Percentiles rank a stretch among this genome's conserved stretches.
Conservation (phyloP, 2,888 invertebrate genomes). For the Taphrorychus bicolor region DNA sequence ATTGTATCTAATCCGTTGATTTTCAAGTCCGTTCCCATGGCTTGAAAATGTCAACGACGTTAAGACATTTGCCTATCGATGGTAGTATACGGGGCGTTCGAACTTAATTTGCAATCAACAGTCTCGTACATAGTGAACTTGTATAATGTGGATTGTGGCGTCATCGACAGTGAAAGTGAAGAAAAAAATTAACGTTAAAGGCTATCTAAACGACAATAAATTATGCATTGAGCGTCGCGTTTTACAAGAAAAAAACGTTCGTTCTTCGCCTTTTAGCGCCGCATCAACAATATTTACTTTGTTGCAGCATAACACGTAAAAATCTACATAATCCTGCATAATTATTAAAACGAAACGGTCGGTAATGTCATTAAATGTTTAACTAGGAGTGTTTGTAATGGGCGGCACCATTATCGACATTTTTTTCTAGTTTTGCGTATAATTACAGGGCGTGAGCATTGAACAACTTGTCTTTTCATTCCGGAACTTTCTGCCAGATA, state of each 20-base stretch:
- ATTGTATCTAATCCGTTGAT: constrained; percentile 35
- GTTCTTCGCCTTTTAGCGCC: not conserved
- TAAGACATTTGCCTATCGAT: constrained; percentile 30
- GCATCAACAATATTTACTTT: constrained; percentile 18
- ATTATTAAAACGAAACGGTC: constrained; percentile 19
- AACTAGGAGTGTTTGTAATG: constrained; percentile 26
- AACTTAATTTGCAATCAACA: too few relatives aligned
- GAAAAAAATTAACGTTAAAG: not conserved
- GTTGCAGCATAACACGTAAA: constrained; percentile 1
- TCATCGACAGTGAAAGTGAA: not conserved
- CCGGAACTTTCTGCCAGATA: constrained; percentile 6
- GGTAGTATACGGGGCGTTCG: constrained; percentile 23
- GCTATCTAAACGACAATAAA: not conserved
- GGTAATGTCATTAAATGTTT: constrained; percentile 16
- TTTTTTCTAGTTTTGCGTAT: constrained; percentile 8
- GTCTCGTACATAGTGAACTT: too few relatives aligned
- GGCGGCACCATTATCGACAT: not conserved
- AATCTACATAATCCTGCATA: constrained; percentile 25
- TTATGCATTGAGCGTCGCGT: not conserved
- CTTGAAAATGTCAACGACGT: constrained; percentile 38
- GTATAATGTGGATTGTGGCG: not conserved
- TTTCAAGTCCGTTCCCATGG: constrained; percentile 40
- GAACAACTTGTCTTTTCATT: constrained; percentile 5
- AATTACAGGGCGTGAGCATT: constrained; percentile 14
- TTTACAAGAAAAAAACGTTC: not conserved